Base-by-base conservation (phyloP, 2,113 vertebrate species). In the Micronisus gabar region DNA sequence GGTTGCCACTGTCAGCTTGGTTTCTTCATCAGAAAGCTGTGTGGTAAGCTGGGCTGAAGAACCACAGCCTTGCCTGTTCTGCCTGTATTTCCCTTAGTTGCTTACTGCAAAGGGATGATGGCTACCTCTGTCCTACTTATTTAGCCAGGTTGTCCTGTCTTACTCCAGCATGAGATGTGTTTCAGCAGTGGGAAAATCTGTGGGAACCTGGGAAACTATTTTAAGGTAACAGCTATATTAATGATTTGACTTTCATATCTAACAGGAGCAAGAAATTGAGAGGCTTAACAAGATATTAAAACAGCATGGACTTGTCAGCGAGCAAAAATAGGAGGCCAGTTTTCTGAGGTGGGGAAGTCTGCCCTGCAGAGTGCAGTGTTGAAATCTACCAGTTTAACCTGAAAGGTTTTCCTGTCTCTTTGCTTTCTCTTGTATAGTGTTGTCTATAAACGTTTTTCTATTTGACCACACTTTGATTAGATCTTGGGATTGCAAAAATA, bases 211-310 rank as follows among this genome's bases (percentile, higher is more conserved):
- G 26, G 53, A 63, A 84, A 59, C 16, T 52, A 6, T 53, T 68
- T 63, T 32, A 36, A 66, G 71, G 41, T 52, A n/a, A 65, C 34
- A 72, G 47, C 34, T 53, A 5, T 18, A 30, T 29, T 27, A 34
- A 74, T 4, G 13, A 23, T 52, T 20, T 71, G 53, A 96, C 65
- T 93, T 88, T 93, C 81, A 43, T 81, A 72, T 95, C 32, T 61
- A n/a, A 76, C 74, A 99, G 99, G 99, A 99, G 80, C 98, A 98
- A 96, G 99, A 99, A 95, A 99, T 99, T 4, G 97, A 98, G 93
- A 98, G 97, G 79, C 98, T 99, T 43, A 98, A 96, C 92, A 97
- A 94, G 13, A 96, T 99, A 5, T 40, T 99, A 84, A 98, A 94
- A 93, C 98, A 99, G 86, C 98, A 99, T 0, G 97, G 97, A 62